Base-by-base conservation (phyloP, 2,888 invertebrate species). In the Tillus elongatus region DNA sequence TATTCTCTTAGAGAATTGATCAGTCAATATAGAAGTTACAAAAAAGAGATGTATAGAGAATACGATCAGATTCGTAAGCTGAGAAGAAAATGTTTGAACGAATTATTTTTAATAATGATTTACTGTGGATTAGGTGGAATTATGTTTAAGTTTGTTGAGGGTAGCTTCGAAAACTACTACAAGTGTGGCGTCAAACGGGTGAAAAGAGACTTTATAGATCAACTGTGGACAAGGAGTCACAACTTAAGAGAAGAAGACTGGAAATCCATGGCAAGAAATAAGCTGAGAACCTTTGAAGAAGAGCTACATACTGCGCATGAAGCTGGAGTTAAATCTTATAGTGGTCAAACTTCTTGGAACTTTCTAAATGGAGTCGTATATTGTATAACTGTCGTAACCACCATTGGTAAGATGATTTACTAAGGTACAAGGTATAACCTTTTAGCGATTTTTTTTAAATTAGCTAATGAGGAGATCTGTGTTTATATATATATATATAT, bases 141-240 rank as follows among this genome's bases (percentile, higher is more conserved):
- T 33, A 68, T 85, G 52, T 89, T 90, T 53, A 80, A 83, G 45
- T 77, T 81, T 45, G 77, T 84, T 13, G 92, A 93, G 60, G 89
- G 89, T 2, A 77, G 82, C 2, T 82, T 87, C 51, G 91, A 92
- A 57, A 77, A 82, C 42, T 82, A 82, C 44, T 88, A 85, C 65
- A 91, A 91, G 66, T 88, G 88, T 57, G 85, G 87, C 4, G 85
- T 89, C 29, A 85, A 88, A 51, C 73, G 84, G 51, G 86, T 90
- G 0, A 88, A 89, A 57, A 70, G 90, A 3, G 85, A 87, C 61
- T 88, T 91, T 49, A 77, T 91, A 39, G 88, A 89, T 53, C 73
- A 75, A 42, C 70, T 92, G 28, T 89, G 90, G 88, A 70, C 75
- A 35, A 76, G 79, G 40, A 88, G 87, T 61, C 85, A 86, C 60